Evolutionary conservation across 2,113 vertebrate species (phyloP), one percentile per base, ranked within the genome.

Genomic region (Aptenodytes patagonicus): DNA sequence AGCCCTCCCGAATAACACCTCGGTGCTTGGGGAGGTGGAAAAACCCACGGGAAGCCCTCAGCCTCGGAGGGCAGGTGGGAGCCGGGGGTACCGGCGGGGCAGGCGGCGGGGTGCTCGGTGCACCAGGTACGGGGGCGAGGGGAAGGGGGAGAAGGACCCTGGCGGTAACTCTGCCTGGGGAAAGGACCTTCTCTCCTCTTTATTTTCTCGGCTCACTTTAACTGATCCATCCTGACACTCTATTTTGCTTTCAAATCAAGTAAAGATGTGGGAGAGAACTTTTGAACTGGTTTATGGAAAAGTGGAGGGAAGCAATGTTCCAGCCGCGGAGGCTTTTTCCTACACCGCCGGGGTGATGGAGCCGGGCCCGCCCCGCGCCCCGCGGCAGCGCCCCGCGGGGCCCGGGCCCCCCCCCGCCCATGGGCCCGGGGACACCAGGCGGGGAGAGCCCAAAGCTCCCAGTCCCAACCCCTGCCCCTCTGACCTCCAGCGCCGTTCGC

Each of bases 221-320:
- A 61, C 93, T 90, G 95, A 95, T 97, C 91, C 94, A 78, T 77
- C 71, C 62, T 89, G 97, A 97, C 93, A 88, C 87, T 71, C 87
- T 96, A 94, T 96, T 96, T 97, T 97, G 93, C 83, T 97, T 96
- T 96, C 92, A 97, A 97, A 97, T 96, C 92, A 97, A 96, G 90
- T 90, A 94, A 97, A 97, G 95, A 96, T 96, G 95, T 96, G 90
- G 69, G 71, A 88, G 52, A 90, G 92, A 96, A 97, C 95, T 96
- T 97, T 96, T 96, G 96, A 97, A 97, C 92, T 20, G 92, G n/a
- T 92, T 83, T 73, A 75, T 86, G 87, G 85, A 96, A 91, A 96
- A 95, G 94, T 42, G 55, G 71, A 94, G 58, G 64, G 88, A 86
- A 96, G 57, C 78, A 68, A 44, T 3, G 78, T 42, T 94, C 87